These are phyloP conservation scores for Thelaira solivaga DNA, from an alignment of 2,888 invertebrate genomes.

Conservation along the genomic window DNA sequence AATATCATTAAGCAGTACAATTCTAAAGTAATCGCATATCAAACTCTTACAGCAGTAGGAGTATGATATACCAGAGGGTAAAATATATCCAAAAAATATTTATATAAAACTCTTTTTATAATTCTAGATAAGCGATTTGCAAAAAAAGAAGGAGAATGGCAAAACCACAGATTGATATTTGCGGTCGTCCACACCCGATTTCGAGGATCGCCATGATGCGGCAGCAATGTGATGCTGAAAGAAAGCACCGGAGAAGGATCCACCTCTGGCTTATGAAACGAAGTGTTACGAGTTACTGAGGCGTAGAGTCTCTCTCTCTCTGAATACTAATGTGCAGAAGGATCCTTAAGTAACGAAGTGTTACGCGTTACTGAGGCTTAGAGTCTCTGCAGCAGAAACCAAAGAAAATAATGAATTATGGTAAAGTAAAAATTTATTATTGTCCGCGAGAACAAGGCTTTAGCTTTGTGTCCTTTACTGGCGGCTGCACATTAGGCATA, in stretches of 20 bases:
- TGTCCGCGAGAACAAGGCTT: conserved; percentile 95
- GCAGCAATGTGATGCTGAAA: background rate
- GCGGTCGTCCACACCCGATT: conserved; percentile 35
- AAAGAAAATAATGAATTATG: conserved; percentile 91
- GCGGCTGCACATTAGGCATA: conserved; percentile 96
- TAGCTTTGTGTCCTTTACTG: conserved; percentile 93
- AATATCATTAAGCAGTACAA: too few relatives aligned
- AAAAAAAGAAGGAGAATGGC: too few relatives aligned
- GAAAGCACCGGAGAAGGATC: conserved; percentile 84
- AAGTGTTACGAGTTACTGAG: conserved; percentile 71
- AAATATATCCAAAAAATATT: too few relatives aligned
- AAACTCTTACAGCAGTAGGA: too few relatives aligned
- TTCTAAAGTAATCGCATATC: too few relatives aligned
- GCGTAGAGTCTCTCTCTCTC: too few relatives aligned
- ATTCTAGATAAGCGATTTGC: too few relatives aligned
- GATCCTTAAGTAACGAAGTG: conserved; percentile 65
- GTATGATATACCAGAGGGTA: too few relatives aligned
- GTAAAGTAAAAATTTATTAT: conserved; percentile 95
- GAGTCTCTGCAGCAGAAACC: conserved; percentile 78
- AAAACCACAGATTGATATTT: conserved; percentile 64
- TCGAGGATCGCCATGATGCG: conserved; percentile 28
- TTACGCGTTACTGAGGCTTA: conserved; percentile 77
- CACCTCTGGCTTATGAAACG: conserved; percentile 89
- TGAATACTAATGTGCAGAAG: too few relatives aligned
- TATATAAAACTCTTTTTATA: too few relatives aligned